Evolutionary conservation across 2,888 invertebrate genomes (phyloP), one percentile per base, ranked within the genome.

Genomic region (Hemistola chrysoprasaria): DNA sequence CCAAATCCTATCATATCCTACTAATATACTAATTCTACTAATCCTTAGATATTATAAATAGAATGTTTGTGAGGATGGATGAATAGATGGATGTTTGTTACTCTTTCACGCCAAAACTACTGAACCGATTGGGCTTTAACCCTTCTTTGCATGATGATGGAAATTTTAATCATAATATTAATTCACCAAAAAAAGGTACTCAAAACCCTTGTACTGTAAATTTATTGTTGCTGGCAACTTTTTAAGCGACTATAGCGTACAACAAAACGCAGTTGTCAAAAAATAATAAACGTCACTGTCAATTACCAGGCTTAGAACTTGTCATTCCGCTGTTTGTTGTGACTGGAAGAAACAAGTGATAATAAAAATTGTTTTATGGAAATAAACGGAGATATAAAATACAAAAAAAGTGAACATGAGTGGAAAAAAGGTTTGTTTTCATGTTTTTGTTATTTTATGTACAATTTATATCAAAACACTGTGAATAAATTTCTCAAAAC

Each of bases 221-320:
- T 62, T 61, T 53, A 43, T 65, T 62, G 60, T 50, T 58, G 65
- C 54, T 59, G 55, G 59, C 50, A 62, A 61, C 59, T 22, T 62
- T 58, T 56, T 58, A 56, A 33, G 33, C 38, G 37, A 45, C 53
- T 40, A 45, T 52, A 29, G 59, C 53, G 53, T 59, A 56, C 21
- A 61, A 59, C 53, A 31, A 59, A 61, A 63, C 50, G 56, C 59
- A 58, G 56, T 53, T 56, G 53, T 59, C 39, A 56, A 59, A 56
- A 59, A 59, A 62, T 35, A 58, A 40, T 52, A 41, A 63, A 56
- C 55, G 41, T 56, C 49, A 58, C 55, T 60, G 56, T 59, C 6
- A 60, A 58, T 56, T 56, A 55, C 51, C 43, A 59, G 52, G 50
- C 39, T 37, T 59, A 23, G 57, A 57, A 61, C 51, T 59, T 53